Base-by-base conservation (phyloP, 2,797 vertebrate genomes). In the Nothura maculosa region DNA sequence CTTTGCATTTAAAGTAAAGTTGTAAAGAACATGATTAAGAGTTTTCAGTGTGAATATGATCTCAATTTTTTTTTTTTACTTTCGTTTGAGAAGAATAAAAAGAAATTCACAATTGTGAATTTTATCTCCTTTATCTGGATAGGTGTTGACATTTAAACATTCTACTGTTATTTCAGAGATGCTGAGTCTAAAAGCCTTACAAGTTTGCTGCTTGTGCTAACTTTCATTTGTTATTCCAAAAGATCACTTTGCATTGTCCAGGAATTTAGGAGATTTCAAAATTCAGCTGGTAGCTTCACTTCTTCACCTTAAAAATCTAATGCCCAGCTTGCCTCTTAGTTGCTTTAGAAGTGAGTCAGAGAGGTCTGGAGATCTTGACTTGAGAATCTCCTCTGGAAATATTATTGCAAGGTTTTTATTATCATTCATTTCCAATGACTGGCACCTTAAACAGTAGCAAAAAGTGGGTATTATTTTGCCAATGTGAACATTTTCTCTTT, bases 1-100 rank as follows among this genome's bases (percentile, higher is more conserved):
- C 27, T 67, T 95, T 96, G 17, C 4, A 73, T 89, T 89, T 86
- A 69, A 87, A 88, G 68, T 73, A 87, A 78, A 77, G 85, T 87
- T 47, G 27, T 14, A 50, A 75, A 73, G 25, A 79, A 76, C 19
- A 58, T 2, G 1, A 40, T 58, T n/a, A 15, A 69, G 4, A 42
- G 16, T 42, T 76, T 77, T 86, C 63, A 50, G 12, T 61, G 81
- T 79, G 9, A 76, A 5, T 45, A 28, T 66, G 52, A 77, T 50
- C 15, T 17, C 24, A 69, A 68, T 45, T 7, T 4, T 47, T 81
- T 89, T 54, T 91, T 85, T 4, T 40, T n/a, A 22, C 7, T 72
- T 75, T 72, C 38, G 75, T 82, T 57, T 48, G 25, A 69, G 83
- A 81, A 30, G 38, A 62, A 14, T 48, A 61, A 25, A 50, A 92